Evolutionary conservation across 1,140 invertebrate species (phyloP).

Genomic region (Papilio polyxenes): DNA sequence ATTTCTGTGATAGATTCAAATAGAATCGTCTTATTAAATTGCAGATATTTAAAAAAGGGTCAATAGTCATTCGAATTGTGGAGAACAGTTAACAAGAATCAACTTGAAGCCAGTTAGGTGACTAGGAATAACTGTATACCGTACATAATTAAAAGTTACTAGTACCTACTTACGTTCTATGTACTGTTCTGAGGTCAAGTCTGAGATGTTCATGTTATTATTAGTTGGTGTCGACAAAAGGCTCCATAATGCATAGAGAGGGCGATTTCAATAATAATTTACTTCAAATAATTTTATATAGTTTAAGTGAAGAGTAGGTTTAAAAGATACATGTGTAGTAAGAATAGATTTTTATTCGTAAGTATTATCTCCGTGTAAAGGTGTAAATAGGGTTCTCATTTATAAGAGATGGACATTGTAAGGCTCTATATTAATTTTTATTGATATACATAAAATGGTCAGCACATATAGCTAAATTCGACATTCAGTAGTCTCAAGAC

Average conservation of each 20-base stretch:
- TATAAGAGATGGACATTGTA: too few relatives aligned
- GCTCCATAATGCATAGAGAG: not conserved
- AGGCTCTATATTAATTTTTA: too few relatives aligned
- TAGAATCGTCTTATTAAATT: not conserved
- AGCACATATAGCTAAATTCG: too few relatives aligned
- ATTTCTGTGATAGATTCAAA: not conserved
- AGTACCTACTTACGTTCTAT: not conserved
- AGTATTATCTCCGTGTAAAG: too few relatives aligned
- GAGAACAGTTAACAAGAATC: not conserved
- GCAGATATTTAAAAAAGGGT: not conserved
- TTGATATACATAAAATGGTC: too few relatives aligned
- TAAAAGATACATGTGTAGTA: too few relatives aligned
- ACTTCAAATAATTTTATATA: too few relatives aligned
- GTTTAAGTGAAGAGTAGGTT: not conserved
- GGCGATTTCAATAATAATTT: not conserved
- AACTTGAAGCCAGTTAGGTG: not conserved
- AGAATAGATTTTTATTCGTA: too few relatives aligned
- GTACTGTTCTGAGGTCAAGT: slow-evolving; percentile 1
- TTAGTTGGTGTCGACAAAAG: not conserved
- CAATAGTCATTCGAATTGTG: not conserved
- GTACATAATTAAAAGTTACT: not conserved
- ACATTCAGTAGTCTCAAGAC: too few relatives aligned
- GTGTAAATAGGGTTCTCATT: too few relatives aligned
- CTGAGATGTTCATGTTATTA: not conserved
- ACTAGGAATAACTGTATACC: not conserved